Evolutionary conservation across 2,888 invertebrate species (phyloP).

Genomic region (Eristalis intricaria): DNA sequence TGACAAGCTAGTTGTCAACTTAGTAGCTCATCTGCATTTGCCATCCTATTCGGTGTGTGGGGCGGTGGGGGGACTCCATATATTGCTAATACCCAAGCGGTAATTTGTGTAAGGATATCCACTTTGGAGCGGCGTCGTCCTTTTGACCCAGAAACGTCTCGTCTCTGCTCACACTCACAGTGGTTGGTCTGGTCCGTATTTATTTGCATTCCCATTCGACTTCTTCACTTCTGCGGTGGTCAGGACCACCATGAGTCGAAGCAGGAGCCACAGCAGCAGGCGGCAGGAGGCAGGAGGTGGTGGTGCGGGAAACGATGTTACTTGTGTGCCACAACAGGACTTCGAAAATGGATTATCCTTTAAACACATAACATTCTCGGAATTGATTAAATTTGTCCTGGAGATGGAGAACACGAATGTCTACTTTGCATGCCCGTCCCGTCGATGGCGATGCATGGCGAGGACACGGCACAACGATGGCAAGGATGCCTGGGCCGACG

Average conservation of each 20-base stretch:
- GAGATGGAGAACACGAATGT: constrained; percentile 57
- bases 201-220: constrained; percentile 47
- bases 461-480: neutral
- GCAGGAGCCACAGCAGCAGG: neutral
- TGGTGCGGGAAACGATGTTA: no score
- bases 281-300: no score
- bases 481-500: constrained; percentile 7
- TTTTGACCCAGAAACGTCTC: constrained; percentile 59
- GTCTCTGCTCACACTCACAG: neutral
- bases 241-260: neutral
- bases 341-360: constrained; percentile 66
- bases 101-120: constrained; percentile 65
- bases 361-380: constrained; percentile 66
- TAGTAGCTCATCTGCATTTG: constrained; percentile 41
- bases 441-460: no score
- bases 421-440: constrained; percentile 51
- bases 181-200: constrained; percentile 11
- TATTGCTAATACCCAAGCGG: constrained; percentile 62
- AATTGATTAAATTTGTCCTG: constrained; percentile 71
- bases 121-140: constrained; percentile 25
- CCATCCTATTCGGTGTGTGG: neutral
- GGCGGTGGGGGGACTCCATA: neutral
- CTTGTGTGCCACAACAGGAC: constrained; percentile 49
- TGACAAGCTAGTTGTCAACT: constrained; percentile 37
- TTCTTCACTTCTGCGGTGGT: constrained; percentile 21